Conservation (phyloP, 2,113 vertebrate genomes). For the Erythrolamprus reginae region DNA sequence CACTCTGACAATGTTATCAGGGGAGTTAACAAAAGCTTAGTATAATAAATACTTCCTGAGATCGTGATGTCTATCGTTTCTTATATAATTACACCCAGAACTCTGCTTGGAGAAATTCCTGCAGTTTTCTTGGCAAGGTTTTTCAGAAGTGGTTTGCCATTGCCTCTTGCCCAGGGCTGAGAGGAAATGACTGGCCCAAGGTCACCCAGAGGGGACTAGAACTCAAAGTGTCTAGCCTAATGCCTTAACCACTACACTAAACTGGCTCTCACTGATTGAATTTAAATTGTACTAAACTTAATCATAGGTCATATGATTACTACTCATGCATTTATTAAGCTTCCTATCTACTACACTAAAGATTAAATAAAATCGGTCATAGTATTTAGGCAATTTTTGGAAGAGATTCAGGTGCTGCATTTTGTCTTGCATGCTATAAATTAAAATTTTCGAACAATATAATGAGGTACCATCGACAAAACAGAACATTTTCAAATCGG, state of each 20-base stretch:
- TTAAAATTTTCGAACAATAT: not conserved
- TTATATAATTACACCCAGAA: no score
- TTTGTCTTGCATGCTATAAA: not conserved
- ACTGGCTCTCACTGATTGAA: not conserved
- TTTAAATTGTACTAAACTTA: not conserved
- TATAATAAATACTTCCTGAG: no score
- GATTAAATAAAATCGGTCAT: not conserved
- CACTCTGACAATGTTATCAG: no score
- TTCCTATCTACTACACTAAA: not conserved
- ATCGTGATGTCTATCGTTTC: no score
- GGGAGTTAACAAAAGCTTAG: no score
- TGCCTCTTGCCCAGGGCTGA: not conserved
- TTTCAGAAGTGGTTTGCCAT: not conserved
- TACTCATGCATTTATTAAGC: not conserved
- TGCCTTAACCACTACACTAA: not conserved
- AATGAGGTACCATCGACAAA: not conserved
- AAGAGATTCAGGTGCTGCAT: not conserved
- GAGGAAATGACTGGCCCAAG: not conserved
- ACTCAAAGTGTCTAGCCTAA: not conserved
- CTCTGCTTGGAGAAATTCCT: no score
- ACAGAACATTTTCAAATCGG: not conserved
- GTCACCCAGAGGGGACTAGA: not conserved
- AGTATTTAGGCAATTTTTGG: not conserved
- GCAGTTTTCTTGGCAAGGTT: not conserved
- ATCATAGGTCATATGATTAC: not conserved